Conservation (phyloP, 1,140 invertebrate genomes). For the Drosophila nigrodunni region DNA sequence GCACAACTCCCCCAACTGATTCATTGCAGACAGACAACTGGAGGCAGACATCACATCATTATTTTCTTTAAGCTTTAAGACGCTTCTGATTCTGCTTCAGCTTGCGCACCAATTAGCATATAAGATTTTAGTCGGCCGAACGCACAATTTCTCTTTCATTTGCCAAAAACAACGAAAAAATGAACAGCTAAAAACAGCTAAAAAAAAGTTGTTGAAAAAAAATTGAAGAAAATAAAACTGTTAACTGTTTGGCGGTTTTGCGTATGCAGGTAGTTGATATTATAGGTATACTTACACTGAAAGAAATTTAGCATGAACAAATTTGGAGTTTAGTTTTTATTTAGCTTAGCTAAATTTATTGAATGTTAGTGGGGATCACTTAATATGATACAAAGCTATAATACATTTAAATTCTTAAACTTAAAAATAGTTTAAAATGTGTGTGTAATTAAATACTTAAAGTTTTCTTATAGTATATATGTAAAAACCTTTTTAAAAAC, state of each 20-base stretch:
- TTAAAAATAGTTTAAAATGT: too few relatives aligned
- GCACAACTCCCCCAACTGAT: conserved; percentile 19
- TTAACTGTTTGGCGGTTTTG: conserved; percentile 55
- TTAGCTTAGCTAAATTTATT: too few relatives aligned
- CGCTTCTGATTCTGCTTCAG: conserved; percentile 20
- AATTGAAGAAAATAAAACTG: conserved; percentile 51
- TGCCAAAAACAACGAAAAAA: conserved; percentile 51
- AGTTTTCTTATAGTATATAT: too few relatives aligned
- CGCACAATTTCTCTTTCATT: conserved; percentile 80
- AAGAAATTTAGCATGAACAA: too few relatives aligned
- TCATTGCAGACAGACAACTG: background rate
- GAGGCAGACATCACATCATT: conserved; percentile 9
- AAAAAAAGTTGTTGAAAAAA: background rate
- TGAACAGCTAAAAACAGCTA: too few relatives aligned
- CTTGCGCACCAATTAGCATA: conserved; percentile 75
- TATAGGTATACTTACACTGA: background rate
- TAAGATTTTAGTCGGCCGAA: conserved; percentile 48
- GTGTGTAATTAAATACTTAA: too few relatives aligned
- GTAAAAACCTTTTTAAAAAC: too few relatives aligned
- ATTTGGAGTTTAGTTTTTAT: too few relatives aligned
- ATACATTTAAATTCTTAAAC: too few relatives aligned
- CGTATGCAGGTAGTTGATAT: conserved; percentile 48
- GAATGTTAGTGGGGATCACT: too few relatives aligned
- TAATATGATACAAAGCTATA: too few relatives aligned
- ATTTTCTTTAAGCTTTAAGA: conserved; percentile 7